Percentiles rank a stretch among this genome's conserved stretches.
Evolutionary conservation across 2,797 vertebrate species (phyloP).

Genomic region (Iguana delicatissima): DNA sequence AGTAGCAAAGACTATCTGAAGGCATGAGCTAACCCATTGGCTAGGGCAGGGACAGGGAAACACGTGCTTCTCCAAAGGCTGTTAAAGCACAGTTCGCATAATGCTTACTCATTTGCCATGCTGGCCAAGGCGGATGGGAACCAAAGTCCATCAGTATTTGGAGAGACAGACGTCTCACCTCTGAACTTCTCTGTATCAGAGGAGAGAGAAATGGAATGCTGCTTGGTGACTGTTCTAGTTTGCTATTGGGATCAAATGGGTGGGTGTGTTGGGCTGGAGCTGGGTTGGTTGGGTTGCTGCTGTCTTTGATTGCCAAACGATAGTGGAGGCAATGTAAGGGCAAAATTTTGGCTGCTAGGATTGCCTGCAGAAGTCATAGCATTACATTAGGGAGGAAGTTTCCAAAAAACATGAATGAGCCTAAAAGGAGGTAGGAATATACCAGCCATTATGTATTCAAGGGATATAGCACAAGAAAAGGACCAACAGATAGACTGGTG

Average conservation of each 20-base stretch:
- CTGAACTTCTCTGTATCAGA: no score
- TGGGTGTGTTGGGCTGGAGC: no score
- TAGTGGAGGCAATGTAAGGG: neutral
- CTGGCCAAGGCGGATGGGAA: neutral
- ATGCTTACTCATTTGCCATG: neutral
- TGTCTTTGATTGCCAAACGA: no score
- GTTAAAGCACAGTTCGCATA: neutral
- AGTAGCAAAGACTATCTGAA: neutral
- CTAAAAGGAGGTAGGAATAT: neutral
- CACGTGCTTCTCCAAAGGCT: neutral
- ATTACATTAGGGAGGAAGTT: neutral
- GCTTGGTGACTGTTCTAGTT: neutral
- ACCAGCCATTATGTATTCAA: neutral
- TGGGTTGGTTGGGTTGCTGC: no score
- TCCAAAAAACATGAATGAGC: neutral
- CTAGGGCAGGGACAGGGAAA: neutral
- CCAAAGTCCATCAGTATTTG: neutral
- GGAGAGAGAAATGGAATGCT: neutral
- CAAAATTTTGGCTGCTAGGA: neutral
- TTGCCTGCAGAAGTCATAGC: neutral
- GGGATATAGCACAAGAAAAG: no score
- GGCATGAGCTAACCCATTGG: neutral
- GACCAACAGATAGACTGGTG: no score
- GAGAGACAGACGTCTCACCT: no score
- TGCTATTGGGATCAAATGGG: neutral